phyloP scores from a whole-genome alignment of 2,113 vertebrate genomes.

The Bombycilla garrulus region DNA sequence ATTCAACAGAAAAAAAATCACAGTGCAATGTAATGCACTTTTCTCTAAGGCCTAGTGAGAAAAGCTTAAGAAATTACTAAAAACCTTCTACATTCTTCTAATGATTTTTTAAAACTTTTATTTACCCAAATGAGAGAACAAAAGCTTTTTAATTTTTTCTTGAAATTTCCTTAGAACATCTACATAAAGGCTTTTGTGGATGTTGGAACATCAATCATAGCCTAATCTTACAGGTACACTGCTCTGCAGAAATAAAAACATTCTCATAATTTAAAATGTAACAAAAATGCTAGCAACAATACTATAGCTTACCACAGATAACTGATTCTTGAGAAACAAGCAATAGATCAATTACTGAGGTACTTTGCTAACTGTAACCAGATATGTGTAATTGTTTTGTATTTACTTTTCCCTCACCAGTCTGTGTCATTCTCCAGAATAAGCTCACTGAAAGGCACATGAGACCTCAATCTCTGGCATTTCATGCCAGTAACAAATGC shows the following conservation, averaged over 20 bases:
- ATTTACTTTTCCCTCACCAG: not conserved
- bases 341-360: not conserved
- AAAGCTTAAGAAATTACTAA: not conserved
- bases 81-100: not conserved
- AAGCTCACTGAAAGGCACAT: accelerated
- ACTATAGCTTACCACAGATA: not conserved
- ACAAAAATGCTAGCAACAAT: not conserved
- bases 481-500: not conserved
- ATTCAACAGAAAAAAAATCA: not conserved
- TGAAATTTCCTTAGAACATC: not conserved
- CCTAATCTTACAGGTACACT: not conserved
- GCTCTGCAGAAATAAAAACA: not conserved
- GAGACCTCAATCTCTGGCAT: not conserved
- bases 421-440: not conserved
- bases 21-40: not conserved
- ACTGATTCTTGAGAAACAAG: not conserved
- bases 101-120: not conserved
- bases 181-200: not conserved
- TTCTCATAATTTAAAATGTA: not conserved
- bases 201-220: not conserved
- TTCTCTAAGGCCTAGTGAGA: not conserved
- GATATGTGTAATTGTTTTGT: not conserved
- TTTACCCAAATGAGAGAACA: not conserved
- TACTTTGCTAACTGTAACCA: not conserved
- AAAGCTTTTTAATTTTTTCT: not conserved